These are phyloP conservation scores for Euglossa dilemma DNA, from an alignment of 1,140 invertebrate genomes.

Conservation along the genomic window DNA sequence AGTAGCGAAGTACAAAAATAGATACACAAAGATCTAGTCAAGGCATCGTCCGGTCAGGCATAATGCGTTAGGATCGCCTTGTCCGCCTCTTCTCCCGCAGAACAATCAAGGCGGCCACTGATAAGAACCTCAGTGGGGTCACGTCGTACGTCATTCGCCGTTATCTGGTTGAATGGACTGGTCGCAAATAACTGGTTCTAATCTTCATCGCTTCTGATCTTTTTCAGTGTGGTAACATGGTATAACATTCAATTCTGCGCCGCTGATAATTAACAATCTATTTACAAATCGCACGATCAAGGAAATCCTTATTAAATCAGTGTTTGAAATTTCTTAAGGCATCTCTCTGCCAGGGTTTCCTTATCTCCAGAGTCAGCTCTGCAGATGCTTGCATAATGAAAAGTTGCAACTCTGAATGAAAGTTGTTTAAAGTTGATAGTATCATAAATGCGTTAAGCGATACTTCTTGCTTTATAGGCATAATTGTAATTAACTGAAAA, in stretches of 20 bases:
- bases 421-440: background rate
- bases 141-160: slow-evolving; percentile 39
- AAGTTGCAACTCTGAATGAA: background rate
- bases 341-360: background rate
- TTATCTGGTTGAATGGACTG: slow-evolving; percentile 17
- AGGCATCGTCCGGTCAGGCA: slow-evolving; percentile 4
- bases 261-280: background rate
- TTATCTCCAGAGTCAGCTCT: background rate
- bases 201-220: background rate
- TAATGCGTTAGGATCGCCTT: background rate
- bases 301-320: background rate
- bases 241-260: background rate
- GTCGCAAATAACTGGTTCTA: slow-evolving; percentile 33
- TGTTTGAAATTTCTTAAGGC: background rate
- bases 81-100: background rate
- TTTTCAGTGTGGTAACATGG: slow-evolving; percentile 1
- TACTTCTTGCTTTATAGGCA: background rate
- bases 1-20: slow-evolving; percentile 4
- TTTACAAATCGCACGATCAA: background rate
- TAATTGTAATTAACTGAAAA: background rate
- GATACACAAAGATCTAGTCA: background rate
- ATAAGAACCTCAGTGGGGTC: slow-evolving; percentile 49
- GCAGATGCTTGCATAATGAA: background rate
- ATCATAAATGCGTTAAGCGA: background rate
- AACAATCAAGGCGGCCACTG: slow-evolving; percentile 2